Base-by-base conservation (phyloP, 2,797 vertebrate species). In the Brachyrhaphis roseni region DNA sequence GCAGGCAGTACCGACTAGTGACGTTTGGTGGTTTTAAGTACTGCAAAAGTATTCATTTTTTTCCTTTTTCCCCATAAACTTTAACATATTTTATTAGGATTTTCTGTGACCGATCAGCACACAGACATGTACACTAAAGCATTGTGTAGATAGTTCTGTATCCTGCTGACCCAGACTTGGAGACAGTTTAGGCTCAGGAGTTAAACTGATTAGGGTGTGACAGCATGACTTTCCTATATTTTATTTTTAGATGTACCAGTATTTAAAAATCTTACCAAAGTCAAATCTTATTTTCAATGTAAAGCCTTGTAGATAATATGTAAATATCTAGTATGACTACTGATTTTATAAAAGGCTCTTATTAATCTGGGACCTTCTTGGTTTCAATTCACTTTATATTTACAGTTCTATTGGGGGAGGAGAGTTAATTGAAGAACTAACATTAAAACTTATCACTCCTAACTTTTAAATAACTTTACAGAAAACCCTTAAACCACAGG, bases 1-100 rank as follows among this genome's bases (percentile, higher is more conserved):
- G 83, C 70, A 34, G 0, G 53, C 75, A 86, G 86, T 81, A 87
- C 83, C 41, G 26, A 83, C 82, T 78, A 85, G 79, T 82, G 34
- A 20, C 1, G 16, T 36, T 64, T 18, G 16, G 15, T 62, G 31
- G 28, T 36, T 64, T 51, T 10, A 64, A 8, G 15, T 20, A 10
- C 31, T 36, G 31, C 16, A 36, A 20, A 20, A 36, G 34, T 64
- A 20, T 64, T 64, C 7, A 1, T 55, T 26, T 53, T 13, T 8
- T 16, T 15, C 53, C 6, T 3, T n/a, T n/a, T 62, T 31, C 5
- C 5, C 28, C 57, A 62, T 7, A 62, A 62, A 34, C 13, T 2
- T 59, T 2, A 6, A 31, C 28, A 15, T 31, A 59, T 31, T 34
- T 62, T 62, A 62, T 34, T 34, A 16, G 31, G 49, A 53, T 23